phyloP scores from a whole-genome alignment of 2,797 vertebrate genomes.

The Mormyrus hasselquistii region DNA sequence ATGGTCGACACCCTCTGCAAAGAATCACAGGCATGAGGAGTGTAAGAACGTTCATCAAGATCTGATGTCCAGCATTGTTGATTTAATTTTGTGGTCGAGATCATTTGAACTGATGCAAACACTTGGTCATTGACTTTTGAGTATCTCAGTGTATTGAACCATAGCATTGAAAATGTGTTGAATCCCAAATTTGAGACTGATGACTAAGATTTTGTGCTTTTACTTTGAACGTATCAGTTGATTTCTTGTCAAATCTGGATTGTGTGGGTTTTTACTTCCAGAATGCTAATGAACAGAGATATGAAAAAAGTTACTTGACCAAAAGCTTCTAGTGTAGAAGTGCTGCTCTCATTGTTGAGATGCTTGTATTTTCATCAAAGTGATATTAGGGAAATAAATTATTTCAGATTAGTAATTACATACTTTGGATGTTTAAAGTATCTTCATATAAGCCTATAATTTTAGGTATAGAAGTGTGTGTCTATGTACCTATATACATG shows the following conservation, averaged over 20 bases:
- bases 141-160: background rate
- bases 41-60: background rate
- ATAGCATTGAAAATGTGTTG: background rate
- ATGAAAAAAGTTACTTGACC: background rate
- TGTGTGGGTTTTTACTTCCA: background rate
- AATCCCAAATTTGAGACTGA: background rate
- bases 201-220: background rate
- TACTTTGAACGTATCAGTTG: background rate
- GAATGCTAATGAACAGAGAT: background rate
- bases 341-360: background rate
- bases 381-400: constrained; percentile 18
- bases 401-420: constrained; percentile 12
- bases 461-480: constrained; percentile 20
- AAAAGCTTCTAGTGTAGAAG: constrained; percentile 6
- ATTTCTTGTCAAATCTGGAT: background rate
- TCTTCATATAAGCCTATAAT: constrained; percentile 27
- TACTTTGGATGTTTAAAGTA: constrained; percentile 26
- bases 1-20: background rate
- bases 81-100: background rate
- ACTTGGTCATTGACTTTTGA: background rate
- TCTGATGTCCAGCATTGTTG: background rate
- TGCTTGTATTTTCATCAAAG: background rate
- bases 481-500: constrained; percentile 11
- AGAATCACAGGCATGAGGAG: background rate
- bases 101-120: background rate